Evolutionary conservation across 2,113 vertebrate species (phyloP), one percentile per base, ranked within the genome.

Genomic region (Oncorhynchus masou): DNA sequence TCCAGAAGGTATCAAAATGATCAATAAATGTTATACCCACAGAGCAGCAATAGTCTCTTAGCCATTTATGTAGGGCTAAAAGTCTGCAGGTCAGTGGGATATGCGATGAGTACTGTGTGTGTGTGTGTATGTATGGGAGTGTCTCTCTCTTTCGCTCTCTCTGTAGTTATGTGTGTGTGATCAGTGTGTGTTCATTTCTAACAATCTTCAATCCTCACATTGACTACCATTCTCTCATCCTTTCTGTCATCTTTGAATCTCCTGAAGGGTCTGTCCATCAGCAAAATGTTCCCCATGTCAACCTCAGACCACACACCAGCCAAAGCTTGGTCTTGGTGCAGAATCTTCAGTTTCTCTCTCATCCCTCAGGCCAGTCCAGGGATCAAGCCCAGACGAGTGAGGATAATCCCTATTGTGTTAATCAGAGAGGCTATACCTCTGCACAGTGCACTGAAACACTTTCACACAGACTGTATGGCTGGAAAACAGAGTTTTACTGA

Each of bases 381-480:
- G 80, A 86, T 88, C 83, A 87, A 87, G 74, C 85, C 78, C 75
- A 39, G 79, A 54, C 87, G 78, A 83, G 78, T 84, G 39, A 79
- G 82, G 83, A 88, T 93, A 88, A 90, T 92, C 87, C 85, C 74
- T 81, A 88, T 85, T 91, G 87, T 89, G 86, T 75, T 91, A 82
- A 86, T 88, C 88, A 85, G 75, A 89, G 86, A 85, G 76, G 82
- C 78, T 78, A 73, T 88, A 77, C 85, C 74, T 73, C 59, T 22
- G 59, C 16, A 19, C 51, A 54, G 51, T 19, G 51, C 16, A 54
- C 51, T 7, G 15, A 85, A 76, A 83, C 85, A 86, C 71, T n/a
- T 68, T 79, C 79, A 81, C 79, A 75, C 83, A 85, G 79, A 87
- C 71, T 84, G n/a, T 8, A 62, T 78, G 83, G 77, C 49, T 73